Percentiles rank a stretch among this genome's conserved stretches.
phyloP scores from a whole-genome alignment of 2,113 vertebrate species.

The Ptilorrhoa leucosticta region DNA sequence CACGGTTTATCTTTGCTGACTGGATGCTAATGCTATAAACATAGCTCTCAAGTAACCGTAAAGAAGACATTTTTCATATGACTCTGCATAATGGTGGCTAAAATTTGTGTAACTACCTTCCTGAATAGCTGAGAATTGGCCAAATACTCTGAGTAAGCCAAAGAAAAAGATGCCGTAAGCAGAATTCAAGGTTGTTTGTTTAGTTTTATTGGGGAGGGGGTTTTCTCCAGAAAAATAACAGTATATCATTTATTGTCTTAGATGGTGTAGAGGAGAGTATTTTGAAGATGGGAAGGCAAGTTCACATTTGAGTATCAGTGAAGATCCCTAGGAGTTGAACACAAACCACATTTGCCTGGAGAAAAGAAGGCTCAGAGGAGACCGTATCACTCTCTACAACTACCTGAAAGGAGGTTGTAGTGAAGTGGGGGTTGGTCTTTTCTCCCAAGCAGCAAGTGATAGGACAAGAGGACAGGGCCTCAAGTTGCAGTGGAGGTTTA shows the following conservation, averaged over 20 bases:
- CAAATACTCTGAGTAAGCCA: not conserved
- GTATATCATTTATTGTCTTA: not conserved
- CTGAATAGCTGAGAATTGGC: not conserved
- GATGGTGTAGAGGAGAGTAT: not conserved
- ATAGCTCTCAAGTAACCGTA: not conserved
- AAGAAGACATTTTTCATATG: not conserved
- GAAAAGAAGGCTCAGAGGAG: not conserved
- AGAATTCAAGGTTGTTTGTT: not conserved
- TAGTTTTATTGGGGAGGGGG: fast-evolving
- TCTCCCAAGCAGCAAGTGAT: not conserved
- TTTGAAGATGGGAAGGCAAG: not conserved
- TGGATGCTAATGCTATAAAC: not conserved
- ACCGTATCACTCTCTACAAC: not conserved
- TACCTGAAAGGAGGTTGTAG: not conserved
- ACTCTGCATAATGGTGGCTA: not conserved
- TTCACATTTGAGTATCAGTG: not conserved
- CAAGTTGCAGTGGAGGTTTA: not conserved
- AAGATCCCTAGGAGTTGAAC: not conserved
- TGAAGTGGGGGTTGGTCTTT: not conserved
- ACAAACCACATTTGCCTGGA: not conserved
- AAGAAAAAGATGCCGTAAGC: not conserved
- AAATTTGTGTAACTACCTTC: not conserved
- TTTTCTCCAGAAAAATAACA: not conserved
- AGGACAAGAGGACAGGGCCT: not conserved
- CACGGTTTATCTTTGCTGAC: not conserved